Base-by-base conservation (phyloP, 2,888 invertebrate species). In the Diaprepes abbreviatus region DNA sequence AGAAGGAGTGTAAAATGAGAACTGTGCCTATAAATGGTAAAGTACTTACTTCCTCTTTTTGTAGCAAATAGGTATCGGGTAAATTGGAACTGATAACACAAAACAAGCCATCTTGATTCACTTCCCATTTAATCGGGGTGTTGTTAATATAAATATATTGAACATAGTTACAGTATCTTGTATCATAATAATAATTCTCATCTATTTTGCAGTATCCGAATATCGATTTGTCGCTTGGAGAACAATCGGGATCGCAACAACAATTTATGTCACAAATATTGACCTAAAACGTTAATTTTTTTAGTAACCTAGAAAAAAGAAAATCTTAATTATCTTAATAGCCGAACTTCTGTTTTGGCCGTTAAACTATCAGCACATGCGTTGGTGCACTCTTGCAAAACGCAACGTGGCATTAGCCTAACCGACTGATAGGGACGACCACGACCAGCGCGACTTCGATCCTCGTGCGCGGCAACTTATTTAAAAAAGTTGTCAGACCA, bases 221-320 rank as follows among this genome's bases (percentile, higher is more conserved):
- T 1, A 88, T 16, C 84, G 66, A 83, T 79, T 66, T 85, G 85
- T 75, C 93, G 90, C 58, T 85, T 84, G 21, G 85, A 82, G 87
- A 84, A 79, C 95, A 95, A 76, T 94, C 93, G 50, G 77, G 79
- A 82, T 95, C 95, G 82, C 95, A 95, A 80, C 94, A 95, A 80
- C 95, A 95, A 81, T 93, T 92, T 59, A 93, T 87, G 83, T 95
- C 93, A 84, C 95, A 95, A 35, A 86, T 84, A 75, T 86, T 84
- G 54, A 83, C 83, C 91, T 92, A 75, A 66, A 83, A 77, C 5
- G 6, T 40, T 35, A 35, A n/a, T n/a, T n/a, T n/a, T n/a, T n/a
- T n/a, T n/a, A n/a, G n/a, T n/a, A n/a, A n/a, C n/a, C n/a, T n/a
- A n/a, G n/a, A n/a, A n/a, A n/a, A n/a, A n/a, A n/a, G n/a, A n/a